Percentiles rank a stretch among this genome's conserved stretches.
These are phyloP conservation scores for Balearica regulorum DNA, from an alignment of 2,797 vertebrate species.

Conservation along the genomic window DNA sequence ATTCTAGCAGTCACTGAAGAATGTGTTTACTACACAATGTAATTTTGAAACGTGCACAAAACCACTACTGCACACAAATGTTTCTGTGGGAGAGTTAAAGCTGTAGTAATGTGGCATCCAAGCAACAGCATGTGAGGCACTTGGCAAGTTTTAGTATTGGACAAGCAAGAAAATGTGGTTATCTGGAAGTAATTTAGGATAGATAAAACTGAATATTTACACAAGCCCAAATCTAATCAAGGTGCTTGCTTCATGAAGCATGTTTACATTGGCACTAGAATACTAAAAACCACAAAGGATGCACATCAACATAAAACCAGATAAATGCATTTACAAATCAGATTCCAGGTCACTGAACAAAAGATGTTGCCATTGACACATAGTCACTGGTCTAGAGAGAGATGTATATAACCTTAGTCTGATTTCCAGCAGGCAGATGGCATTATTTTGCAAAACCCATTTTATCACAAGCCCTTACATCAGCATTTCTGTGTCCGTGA, in stretches of 20 bases:
- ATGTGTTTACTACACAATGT: not conserved
- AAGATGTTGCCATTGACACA: not conserved
- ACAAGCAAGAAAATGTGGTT: not conserved
- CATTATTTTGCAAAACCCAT: not conserved
- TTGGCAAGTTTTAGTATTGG: not conserved
- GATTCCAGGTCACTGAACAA: constrained; percentile 12
- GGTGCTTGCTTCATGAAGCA: not conserved
- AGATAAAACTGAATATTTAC: not conserved
- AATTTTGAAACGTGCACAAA: not conserved
- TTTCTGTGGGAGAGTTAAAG: not conserved
- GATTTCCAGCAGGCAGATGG: not conserved
- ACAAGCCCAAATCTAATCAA: not conserved
- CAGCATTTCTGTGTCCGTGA: not conserved
- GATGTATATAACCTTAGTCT: not conserved
- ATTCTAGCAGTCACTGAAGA: not conserved
- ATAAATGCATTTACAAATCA: constrained; percentile 9
- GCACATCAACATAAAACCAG: not conserved
- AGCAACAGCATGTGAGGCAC: not conserved
- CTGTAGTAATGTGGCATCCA: not conserved
- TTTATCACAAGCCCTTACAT: not conserved
- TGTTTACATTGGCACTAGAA: not conserved
- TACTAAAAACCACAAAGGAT: not conserved
- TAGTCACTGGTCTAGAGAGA: not conserved
- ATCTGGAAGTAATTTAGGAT: not conserved
- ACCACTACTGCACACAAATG: not conserved